Percentiles rank a stretch among this genome's conserved stretches.
Evolutionary conservation across 2,113 vertebrate species (phyloP).

Genomic region (Megaceryle torquata): DNA sequence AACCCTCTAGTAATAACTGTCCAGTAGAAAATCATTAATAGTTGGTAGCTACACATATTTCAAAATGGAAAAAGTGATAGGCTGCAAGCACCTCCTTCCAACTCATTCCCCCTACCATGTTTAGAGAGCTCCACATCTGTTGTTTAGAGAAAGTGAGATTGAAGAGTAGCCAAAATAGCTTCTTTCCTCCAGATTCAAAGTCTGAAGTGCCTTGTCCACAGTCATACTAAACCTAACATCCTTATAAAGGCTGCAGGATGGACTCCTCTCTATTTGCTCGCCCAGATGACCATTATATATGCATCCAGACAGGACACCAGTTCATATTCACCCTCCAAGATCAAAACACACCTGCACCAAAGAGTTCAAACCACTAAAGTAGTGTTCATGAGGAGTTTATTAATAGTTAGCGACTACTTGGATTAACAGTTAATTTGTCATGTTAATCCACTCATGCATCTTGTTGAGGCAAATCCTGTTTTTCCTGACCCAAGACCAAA

Average conservation of each 20-base stretch:
- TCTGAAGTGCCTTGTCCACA: neutral
- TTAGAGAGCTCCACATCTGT: neutral
- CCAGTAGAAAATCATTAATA: neutral
- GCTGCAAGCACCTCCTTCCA: neutral
- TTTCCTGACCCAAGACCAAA: neutral
- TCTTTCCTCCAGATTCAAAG: neutral
- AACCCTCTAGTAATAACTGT: neutral
- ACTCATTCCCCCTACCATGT: neutral
- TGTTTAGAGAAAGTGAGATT: neutral
- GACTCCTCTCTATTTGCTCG: neutral
- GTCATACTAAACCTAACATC: neutral
- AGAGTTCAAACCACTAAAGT: conserved; percentile 2
- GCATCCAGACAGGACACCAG: neutral
- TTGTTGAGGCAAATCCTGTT: conserved; percentile 23
- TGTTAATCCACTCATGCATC: conserved; percentile 29
- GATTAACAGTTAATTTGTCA: conserved; percentile 59
- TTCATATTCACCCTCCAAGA: neutral
- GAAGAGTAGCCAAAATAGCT: neutral
- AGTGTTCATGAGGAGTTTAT: conserved; percentile 33
- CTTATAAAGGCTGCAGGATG: neutral
- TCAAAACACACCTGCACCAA: neutral
- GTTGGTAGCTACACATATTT: neutral
- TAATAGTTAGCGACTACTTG: conserved; percentile 22
- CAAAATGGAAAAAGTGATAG: neutral
- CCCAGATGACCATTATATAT: neutral